Evolutionary conservation across 2,797 vertebrate species (phyloP).

Genomic region (Acrocephalus scirpaceus): DNA sequence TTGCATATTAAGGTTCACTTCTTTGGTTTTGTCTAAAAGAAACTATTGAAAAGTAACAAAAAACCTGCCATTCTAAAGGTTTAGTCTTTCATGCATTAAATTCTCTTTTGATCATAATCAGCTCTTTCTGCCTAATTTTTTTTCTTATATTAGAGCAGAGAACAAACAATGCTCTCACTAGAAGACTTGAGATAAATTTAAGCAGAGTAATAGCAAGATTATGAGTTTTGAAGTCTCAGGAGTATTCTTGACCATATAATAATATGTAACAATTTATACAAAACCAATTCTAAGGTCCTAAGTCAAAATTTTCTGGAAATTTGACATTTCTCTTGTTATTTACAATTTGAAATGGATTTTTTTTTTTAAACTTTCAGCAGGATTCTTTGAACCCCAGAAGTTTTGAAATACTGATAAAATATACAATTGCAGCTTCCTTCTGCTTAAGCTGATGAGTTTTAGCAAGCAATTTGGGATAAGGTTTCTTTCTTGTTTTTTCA

Average conservation of each 20-base stretch:
- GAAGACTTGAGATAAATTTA: neutral
- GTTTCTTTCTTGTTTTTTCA: neutral
- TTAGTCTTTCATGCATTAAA: neutral
- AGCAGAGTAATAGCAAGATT: neutral
- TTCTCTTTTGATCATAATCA: neutral
- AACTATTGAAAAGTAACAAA: neutral
- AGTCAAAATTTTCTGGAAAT: neutral
- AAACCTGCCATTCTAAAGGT: neutral
- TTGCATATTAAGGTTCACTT: neutral
- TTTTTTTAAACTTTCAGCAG: neutral
- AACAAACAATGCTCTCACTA: neutral
- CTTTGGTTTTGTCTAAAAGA: neutral
- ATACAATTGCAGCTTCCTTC: neutral
- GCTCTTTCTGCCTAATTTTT: neutral
- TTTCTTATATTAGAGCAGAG: neutral
- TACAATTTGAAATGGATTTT: neutral
- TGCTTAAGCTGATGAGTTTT: neutral
- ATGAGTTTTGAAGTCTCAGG: neutral
- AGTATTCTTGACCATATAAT: neutral
- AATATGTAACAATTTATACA: neutral
- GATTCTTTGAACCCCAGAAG: neutral
- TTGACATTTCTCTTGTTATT: neutral
- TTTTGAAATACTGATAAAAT: neutral
- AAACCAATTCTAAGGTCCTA: neutral
- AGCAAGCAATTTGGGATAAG: neutral